phyloP scores from a whole-genome alignment of 2,113 vertebrate species.

The Pelodiscus sinensis region DNA sequence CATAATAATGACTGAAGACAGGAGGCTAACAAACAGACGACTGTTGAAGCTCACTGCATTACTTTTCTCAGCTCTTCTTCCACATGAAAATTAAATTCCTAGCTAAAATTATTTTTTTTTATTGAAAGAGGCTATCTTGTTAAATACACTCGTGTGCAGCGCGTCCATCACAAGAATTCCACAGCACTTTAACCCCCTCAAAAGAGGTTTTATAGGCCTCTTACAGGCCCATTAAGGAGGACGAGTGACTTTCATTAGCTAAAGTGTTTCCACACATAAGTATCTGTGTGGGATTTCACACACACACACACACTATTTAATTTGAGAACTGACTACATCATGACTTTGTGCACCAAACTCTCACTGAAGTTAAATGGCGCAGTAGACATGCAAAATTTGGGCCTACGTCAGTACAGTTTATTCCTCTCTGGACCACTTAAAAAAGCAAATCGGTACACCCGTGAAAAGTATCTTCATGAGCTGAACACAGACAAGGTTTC shows the following conservation, averaged over 20 bases:
- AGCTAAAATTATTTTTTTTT: slow-evolving; percentile 48
- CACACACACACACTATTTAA: not conserved
- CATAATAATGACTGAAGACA: not conserved
- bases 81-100: slow-evolving; percentile 50
- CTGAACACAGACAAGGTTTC: slow-evolving; percentile 56
- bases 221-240: not conserved
- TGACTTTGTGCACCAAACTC: slow-evolving; percentile 19
- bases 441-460: slow-evolving; percentile 62
- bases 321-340: slow-evolving; percentile 24
- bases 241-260: not conserved
- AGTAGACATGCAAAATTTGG: accelerated
- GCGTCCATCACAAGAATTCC: not conserved
- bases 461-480: slow-evolving; percentile 51
- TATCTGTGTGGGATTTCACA: too few species aligned
- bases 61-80: not conserved
- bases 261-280: not conserved
- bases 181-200: not conserved
- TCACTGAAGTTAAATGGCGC: not conserved
- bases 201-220: not conserved
- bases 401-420: accelerated
- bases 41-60: not conserved
- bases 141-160: not conserved
- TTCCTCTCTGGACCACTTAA: not conserved
- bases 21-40: not conserved
- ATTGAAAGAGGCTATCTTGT: slow-evolving; percentile 55